phyloP scores from a whole-genome alignment of 2,797 vertebrate species.

The Lophotriccus pileatus region DNA sequence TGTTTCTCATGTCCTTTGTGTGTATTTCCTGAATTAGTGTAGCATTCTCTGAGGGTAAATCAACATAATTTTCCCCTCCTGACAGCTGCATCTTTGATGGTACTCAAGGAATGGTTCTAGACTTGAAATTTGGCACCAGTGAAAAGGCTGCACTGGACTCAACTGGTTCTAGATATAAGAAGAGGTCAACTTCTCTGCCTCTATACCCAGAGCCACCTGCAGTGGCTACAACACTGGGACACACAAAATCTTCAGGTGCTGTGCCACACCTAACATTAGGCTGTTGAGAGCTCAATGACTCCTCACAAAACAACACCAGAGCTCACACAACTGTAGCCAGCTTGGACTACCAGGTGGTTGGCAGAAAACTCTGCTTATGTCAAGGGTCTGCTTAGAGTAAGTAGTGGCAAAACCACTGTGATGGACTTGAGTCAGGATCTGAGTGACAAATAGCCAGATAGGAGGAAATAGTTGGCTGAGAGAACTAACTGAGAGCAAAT shows the following conservation, averaged over 20 bases:
- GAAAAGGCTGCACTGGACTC: not conserved
- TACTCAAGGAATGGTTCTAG: not conserved
- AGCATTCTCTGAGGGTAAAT: not conserved
- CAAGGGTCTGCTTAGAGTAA: not conserved
- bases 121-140: not conserved
- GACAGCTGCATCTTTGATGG: conserved; percentile 2
- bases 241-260: not conserved
- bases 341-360: not conserved
- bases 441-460: not conserved
- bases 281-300: not conserved
- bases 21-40: conserved; percentile 44
- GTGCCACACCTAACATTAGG: not conserved
- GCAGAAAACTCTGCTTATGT: not conserved
- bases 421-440: not conserved
- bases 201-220: no score
- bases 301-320: not conserved
- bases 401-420: not conserved
- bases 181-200: rapidly evolving
- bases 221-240: not conserved
- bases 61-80: conserved; percentile 28
- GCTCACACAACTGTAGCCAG: not conserved
- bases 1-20: conserved; percentile 28
- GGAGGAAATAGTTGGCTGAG: not conserved
- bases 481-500: not conserved
- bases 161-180: not conserved